phyloP scores from a whole-genome alignment of 2,888 invertebrate species.

The Scaptomyza cyrtandrae region DNA sequence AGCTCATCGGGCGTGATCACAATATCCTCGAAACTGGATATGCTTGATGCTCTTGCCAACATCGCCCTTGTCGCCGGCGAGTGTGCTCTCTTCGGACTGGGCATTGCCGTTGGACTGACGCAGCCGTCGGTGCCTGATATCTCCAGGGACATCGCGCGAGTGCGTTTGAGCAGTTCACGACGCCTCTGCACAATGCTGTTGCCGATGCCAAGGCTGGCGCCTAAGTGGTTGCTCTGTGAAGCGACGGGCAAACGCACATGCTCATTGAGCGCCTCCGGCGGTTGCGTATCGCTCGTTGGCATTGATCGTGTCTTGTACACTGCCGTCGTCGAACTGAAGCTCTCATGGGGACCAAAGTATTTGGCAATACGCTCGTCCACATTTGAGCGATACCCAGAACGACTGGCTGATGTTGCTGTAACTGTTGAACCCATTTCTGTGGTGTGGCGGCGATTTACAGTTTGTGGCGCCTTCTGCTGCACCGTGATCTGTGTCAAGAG shows the following conservation, averaged over 20 bases:
- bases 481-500: constrained; percentile 51
- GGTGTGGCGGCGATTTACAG: constrained; percentile 55
- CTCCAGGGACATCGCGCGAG: constrained; percentile 76
- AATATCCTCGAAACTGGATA: constrained; percentile 77
- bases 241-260: constrained; percentile 60
- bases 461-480: constrained; percentile 34
- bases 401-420: constrained; percentile 1
- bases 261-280: constrained; percentile 61
- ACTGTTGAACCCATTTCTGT: constrained; percentile 52
- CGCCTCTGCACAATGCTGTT: constrained; percentile 52
- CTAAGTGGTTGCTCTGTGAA: not conserved
- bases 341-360: constrained; percentile 78
- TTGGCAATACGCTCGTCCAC: constrained; percentile 79
- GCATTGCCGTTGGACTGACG: constrained; percentile 51
- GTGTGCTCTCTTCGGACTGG: constrained; percentile 58
- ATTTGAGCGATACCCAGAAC: constrained; percentile 15
- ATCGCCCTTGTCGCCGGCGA: constrained; percentile 51
- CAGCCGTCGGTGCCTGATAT: constrained; percentile 29
- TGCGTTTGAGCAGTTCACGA: constrained; percentile 75
- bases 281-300: constrained; percentile 5
- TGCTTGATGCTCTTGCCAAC: not conserved
- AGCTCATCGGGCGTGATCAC: constrained; percentile 81
- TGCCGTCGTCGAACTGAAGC: constrained; percentile 25
- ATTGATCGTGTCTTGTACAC: constrained; percentile 39
- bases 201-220: not conserved